Percentiles rank a stretch among this genome's conserved stretches.
Evolutionary conservation across 2,113 vertebrate genomes (phyloP).

Genomic region (Panurus biarmicus): DNA sequence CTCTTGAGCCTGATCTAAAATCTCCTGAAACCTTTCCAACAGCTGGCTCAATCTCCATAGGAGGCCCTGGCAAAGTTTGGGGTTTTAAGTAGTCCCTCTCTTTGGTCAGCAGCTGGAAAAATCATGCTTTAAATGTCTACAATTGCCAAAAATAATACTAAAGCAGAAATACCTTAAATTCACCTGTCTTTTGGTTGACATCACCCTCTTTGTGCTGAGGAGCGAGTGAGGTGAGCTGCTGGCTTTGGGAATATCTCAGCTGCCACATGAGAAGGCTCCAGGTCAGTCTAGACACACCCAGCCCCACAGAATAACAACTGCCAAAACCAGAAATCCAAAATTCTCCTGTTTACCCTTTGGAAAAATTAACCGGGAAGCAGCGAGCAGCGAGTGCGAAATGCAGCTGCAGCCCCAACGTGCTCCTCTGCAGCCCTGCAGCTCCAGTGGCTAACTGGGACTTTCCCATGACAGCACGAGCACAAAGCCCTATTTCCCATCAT

Average conservation of each 20-base stretch:
- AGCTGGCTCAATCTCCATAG: background rate
- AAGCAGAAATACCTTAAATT: background rate
- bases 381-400: fast-evolving
- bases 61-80: background rate
- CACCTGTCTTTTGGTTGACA: background rate
- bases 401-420: fast-evolving
- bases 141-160: background rate
- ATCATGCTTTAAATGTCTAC: background rate
- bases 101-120: background rate
- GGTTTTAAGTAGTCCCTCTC: background rate
- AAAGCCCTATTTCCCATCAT: background rate
- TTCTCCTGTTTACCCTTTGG: background rate
- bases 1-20: background rate
- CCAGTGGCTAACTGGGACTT: background rate
- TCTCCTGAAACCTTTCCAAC: background rate
- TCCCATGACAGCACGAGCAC: background rate
- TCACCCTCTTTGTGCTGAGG: background rate
- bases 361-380: fast-evolving
- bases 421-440: background rate
- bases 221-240: background rate
- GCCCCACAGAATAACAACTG: background rate
- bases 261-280: background rate
- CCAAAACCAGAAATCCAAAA: background rate
- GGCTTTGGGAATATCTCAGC: background rate
- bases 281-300: background rate